Percentiles rank a stretch among this genome's conserved stretches.
Evolutionary conservation across 2,888 invertebrate genomes (phyloP).

Genomic region (Pterostichus madidus): DNA sequence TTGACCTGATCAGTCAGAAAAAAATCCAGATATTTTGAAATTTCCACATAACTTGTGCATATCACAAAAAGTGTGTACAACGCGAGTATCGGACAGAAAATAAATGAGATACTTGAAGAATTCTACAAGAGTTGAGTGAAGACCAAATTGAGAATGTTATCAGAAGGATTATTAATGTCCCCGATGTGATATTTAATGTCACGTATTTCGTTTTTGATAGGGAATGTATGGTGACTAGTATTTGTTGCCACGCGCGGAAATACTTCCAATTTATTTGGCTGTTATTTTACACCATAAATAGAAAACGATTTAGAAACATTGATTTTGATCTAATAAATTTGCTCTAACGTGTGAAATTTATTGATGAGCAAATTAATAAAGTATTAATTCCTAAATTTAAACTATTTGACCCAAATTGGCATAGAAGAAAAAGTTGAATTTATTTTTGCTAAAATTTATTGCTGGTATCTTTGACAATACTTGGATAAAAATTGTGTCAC

Average conservation of each 20-base stretch:
- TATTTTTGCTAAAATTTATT: conserved; percentile 3
- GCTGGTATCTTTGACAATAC: conserved; percentile 12
- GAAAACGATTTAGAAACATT: conserved; percentile 22
- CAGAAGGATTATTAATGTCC: conserved; percentile 36
- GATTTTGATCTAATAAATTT: conserved; percentile 13
- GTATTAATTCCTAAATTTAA: conserved; percentile 28
- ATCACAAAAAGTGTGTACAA: conserved; percentile 37
- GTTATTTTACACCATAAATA: conserved; percentile 42
- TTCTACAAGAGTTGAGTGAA: conserved; percentile 43
- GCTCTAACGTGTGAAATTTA: conserved; percentile 39
- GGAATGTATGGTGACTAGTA: conserved; percentile 16
- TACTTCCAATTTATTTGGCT: conserved; percentile 37
- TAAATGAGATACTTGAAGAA: conserved; percentile 51
- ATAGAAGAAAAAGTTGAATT: not conserved
- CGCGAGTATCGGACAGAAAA: conserved; percentile 15
- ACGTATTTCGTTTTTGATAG: conserved; percentile 38
- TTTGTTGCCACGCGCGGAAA: conserved; percentile 38
- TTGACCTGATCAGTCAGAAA: not conserved
- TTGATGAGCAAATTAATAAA: conserved; percentile 3
- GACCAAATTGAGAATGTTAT: conserved; percentile 58
- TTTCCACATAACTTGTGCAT: conserved; percentile 39
- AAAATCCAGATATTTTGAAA: conserved; percentile 49
- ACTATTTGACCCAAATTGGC: not conserved
- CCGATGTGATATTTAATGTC: conserved; percentile 44
- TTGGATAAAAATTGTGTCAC: conserved; percentile 14